These are phyloP conservation scores for Neodontobutis hainanensis DNA, from an alignment of 2,113 vertebrate genomes.

Conservation along the genomic window DNA sequence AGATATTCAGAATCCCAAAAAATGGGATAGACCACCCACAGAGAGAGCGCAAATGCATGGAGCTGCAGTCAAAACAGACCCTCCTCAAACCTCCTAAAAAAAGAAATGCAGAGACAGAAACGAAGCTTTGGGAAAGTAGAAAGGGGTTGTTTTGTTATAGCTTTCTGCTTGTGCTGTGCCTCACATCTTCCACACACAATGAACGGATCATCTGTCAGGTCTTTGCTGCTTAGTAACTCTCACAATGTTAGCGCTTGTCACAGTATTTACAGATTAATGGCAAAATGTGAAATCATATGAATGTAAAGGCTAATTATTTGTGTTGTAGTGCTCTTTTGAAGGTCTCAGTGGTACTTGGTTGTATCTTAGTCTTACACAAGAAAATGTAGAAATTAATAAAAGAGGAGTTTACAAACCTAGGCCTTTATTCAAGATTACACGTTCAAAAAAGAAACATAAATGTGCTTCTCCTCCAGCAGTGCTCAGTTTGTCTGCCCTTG, in stretches of 20 bases:
- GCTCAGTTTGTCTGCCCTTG: no score
- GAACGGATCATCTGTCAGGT: constrained; percentile 31
- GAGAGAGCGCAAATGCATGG: constrained; percentile 54
- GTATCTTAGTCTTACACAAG: no score
- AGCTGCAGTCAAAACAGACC: constrained; percentile 27
- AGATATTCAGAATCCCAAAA: constrained; percentile 57
- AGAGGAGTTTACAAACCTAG: no score
- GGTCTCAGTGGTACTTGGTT: no score
- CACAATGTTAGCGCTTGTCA: constrained; percentile 52
- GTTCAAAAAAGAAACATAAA: no score
- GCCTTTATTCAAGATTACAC: no score
- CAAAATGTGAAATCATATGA: constrained; percentile 10
- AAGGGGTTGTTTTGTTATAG: constrained; percentile 12
- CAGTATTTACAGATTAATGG: constrained; percentile 48
- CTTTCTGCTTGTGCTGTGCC: constrained; percentile 25
- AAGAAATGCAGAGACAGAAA: constrained; percentile 16
- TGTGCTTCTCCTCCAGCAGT: no score
- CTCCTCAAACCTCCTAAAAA: no score
- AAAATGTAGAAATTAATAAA: no score
- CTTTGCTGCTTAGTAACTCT: constrained; percentile 26
- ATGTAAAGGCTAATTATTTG: no score
- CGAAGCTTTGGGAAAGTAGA: constrained; percentile 23
- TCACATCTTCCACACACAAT: constrained; percentile 38
- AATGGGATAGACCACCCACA: constrained; percentile 42
- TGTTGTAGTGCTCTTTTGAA: no score